Evolutionary conservation across 2,888 invertebrate species (phyloP), one percentile per base, ranked within the genome.

Genomic region (Gisinianus flammeolus): DNA sequence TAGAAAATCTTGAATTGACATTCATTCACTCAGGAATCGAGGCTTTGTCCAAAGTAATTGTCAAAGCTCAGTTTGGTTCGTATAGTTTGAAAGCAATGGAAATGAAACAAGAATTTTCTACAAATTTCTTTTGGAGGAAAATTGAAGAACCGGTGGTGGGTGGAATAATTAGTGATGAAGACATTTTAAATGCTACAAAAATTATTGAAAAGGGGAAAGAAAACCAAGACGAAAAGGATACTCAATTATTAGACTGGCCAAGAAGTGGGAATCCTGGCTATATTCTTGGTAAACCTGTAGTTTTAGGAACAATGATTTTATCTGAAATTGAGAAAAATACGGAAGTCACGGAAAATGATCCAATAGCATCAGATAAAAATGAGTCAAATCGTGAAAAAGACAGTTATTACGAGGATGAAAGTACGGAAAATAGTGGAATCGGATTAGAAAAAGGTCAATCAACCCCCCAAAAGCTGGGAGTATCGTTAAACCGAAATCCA

Each of bases 261-360:
- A 85, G 88, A 22, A 94, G 94, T 87, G 94, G 94, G 2, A 92
- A 91, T 86, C 93, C 93, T 0, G 94, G 94, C 2, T 95, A 95
- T 85, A 85, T 91, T 6, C 83, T 88, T 3, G 91, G 91, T 8
- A 90, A 90, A 83, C 93, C 93, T 0, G 87, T 94, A 44, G 86
- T 90, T 79, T 87, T 89, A 74, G 90, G 90, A 19, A 85, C 80
- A 28, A 86, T 87, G 79, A 56, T 80, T 62, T 56, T 70, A n/a
- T 26, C 74, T 19, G 33, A 31, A 12, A 54, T 30, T 8, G 26
- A 62, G 8, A 62, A 62, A 62, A n/a, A 54, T 6, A 44, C 64
- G 19, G 67, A 66, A 33, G 30, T n/a, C 28, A 31, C 44, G 5
- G 73, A 79, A 26, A 71, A 58, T 35, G 74, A 77, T 35, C 62